Base-by-base conservation (phyloP, 1,140 invertebrate genomes). In the Apocrypta bakeri region DNA sequence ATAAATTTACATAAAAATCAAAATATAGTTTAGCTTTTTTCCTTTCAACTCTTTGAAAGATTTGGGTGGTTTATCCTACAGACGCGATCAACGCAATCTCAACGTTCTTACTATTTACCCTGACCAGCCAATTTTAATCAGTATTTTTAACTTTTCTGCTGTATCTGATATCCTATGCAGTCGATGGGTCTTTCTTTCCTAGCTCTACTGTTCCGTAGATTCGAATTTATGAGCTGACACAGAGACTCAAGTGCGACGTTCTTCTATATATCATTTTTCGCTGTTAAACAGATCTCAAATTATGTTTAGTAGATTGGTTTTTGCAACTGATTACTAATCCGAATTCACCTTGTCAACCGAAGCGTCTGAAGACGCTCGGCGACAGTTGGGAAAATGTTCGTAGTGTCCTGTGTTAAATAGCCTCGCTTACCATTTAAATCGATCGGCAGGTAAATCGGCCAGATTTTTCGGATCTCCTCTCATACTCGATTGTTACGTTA, bases 351-450 rank as follows among this genome's bases (percentile, higher is more conserved):
- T 25, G 6, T 77, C 40, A 27, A 25, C 72, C 82, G 56, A 61
- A 17, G 82, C 82, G 82, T 83, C 82, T 29, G 42, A 31, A 75
- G 77, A 80, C 82, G 64, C 76, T 48, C 33, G 40, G 64, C 14
- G 6, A 74, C 33, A 29, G 69, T 72, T 72, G 25, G 68, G 9
- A 61, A 81, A 75, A 76, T 27, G 63, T 74, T n/a, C 33, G 27
- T 27, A 79, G 25, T 56, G 63, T 29, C 64, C n/a, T n/a, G n/a
- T 61, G 42, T 68, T 37, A 72, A 83, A 33, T 56, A 69, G 37
- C 71, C 82, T 76, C 63, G 77, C 63, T 83, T 61, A 83, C 82
- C 77, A 75, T 42, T 73, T 74, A 74, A n/a, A 78, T 78, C 27
- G 29, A 66, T 37, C 37, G 64, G 76, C 66, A 74, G 76, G 42